Base-by-base conservation (phyloP, 2,888 invertebrate species). In the Auanema freiburgensis region DNA sequence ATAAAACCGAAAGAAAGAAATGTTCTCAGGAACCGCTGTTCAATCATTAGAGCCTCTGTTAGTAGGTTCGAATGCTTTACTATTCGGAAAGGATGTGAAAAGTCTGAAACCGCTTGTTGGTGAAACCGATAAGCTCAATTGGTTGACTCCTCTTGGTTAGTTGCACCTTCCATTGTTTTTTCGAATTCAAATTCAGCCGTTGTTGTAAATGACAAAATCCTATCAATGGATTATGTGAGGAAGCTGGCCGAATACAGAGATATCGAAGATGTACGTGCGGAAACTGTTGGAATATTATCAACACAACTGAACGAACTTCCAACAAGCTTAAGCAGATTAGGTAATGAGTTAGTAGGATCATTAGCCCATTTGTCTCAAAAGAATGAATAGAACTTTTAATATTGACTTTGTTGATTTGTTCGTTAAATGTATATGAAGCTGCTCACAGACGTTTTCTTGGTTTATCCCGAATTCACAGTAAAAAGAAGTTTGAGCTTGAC, bases 11-110 rank as follows among this genome's bases (percentile, higher is more conserved):
- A n/a, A n/a, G n/a, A n/a, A n/a, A n/a, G n/a, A n/a, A n/a, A n/a
- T n/a, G n/a, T n/a, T n/a, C n/a, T n/a, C 63, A 67, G 76, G 70
- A 8, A 80, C 81, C 24, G 74, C 78, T 8, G 70, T 81, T 49
- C 60, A 71, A 10, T 61, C 73, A 0, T 65, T 82, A n/a, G 61
- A 69, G 21, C 60, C 65, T 2, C 63, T 65, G 21, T 63, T 77
- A 24, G 66, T 67, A 43, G 74, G 74, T 10, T 60, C 65, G 10
- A 77, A 72, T 52, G 74, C 76, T 1, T 66, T 78, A 53, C 67
- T 81, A 8, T 63, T 74, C 14, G 77, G 79, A 5, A 79, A 77
- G 52, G 79, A 82, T 33, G 16, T 76, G 8, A 53, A 67, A 5
- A 63, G 69, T 8, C 58, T 81, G 40, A 77, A 74, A 46, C 55